Evolutionary conservation across 2,113 vertebrate genomes (phyloP), one percentile per base, ranked within the genome.

Genomic region (Anhinga rufa): DNA sequence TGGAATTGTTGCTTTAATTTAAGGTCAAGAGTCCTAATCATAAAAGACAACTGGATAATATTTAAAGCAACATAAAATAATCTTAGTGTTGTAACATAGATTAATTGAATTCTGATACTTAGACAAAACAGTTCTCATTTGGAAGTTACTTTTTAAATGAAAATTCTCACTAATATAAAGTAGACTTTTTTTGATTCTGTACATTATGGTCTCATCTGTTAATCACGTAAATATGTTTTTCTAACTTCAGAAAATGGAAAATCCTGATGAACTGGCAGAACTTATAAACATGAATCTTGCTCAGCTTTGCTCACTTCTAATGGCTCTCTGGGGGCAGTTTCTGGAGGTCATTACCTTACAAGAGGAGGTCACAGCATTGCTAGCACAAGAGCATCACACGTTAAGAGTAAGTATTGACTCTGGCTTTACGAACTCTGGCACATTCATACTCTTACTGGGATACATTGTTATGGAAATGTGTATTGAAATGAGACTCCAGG

Each of bases 231-330:
- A 70, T 92, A 64, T 81, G 91, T 88, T 77, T 89, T 95, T 70
- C 48, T 96, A 31, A 79, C 72, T 97, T 98, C 97, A 99, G 97
- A 99, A 98, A 98, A 98, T 98, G 61, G 99, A 99, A 96, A 99
- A 99, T 94, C 99, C 99, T 71, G 99, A 99, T 92, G 99, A 99
- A 97, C 98, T 99, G 97, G 99, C 99, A 88, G 99, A 99, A 97
- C 97, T 99, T 92, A 99, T 99, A 93, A 99, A 99, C 96, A 99
- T 99, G 99, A 99, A 99, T 96, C 98, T 99, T 95, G 99, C 99
- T 46, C 99, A 99, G 97, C 98, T 99, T 90, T 99, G 99, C 95
- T 99, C 99, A 66, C 99, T 99, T 93, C 98, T 99, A 7, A 99
- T 99, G 99, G 99, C 99, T 66, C 98, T 99, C 55, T 99, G 99